A percentile compares a stretch with the other conserved stretches of the same genome.
phyloP scores from a whole-genome alignment of 2,888 invertebrate species.

The Rhingia campestris region DNA sequence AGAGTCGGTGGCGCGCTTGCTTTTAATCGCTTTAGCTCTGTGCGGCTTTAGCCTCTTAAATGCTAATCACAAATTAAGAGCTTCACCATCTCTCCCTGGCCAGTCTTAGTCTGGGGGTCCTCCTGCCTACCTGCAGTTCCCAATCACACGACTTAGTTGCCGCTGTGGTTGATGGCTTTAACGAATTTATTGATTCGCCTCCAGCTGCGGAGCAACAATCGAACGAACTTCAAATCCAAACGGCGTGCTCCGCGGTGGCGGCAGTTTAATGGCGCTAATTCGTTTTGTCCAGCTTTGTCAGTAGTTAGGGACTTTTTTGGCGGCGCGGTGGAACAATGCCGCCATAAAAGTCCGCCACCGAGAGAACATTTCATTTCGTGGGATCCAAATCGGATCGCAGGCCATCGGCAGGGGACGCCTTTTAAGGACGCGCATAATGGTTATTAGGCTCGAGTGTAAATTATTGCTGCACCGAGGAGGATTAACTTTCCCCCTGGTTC shows the following conservation, averaged over 20 bases:
- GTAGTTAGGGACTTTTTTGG: constrained; percentile 53
- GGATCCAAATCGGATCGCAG: constrained; percentile 1
- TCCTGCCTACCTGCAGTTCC: neutral
- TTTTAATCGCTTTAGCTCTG: neutral
- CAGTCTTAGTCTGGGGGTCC: neutral
- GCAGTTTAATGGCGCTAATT: constrained; percentile 61
- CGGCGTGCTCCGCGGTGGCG: neutral
- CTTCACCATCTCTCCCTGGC: constrained; percentile 17
- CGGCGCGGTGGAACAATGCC: constrained; percentile 64
- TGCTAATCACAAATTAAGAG: constrained; percentile 35
- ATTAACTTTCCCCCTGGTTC: constrained; percentile 59
- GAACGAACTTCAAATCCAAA: constrained; percentile 30
- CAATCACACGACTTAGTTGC: constrained; percentile 33
- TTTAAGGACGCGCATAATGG: constrained; percentile 67
- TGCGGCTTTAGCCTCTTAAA: constrained; percentile 14
- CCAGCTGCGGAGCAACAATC: constrained; percentile 28
- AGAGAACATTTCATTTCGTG: constrained; percentile 33
- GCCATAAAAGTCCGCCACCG: constrained; percentile 14
- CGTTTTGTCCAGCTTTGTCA: constrained; percentile 36
- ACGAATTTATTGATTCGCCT: constrained; percentile 68
- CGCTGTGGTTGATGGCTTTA: constrained; percentile 36
- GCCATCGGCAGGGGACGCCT: constrained; percentile 36
- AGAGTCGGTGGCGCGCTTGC: neutral
- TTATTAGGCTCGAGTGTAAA: constrained; percentile 69
- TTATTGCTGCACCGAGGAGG: constrained; percentile 52